A percentile compares a stretch with the other conserved stretches of the same genome.
Evolutionary conservation across 2,113 vertebrate species (phyloP).

Genomic region (Tapirus terrestris): DNA sequence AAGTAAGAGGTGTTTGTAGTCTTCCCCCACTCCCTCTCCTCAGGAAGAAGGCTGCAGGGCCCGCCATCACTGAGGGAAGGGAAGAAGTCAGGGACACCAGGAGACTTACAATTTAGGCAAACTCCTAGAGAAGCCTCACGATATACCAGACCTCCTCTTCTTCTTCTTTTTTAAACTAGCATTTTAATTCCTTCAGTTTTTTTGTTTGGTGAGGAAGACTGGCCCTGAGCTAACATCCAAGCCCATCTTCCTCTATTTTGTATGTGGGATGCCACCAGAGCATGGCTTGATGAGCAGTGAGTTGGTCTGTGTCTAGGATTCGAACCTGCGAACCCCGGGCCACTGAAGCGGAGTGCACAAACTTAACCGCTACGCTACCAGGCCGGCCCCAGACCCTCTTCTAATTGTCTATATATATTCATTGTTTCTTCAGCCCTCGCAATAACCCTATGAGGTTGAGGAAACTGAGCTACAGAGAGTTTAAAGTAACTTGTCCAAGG

Average conservation of each 20-base stretch:
- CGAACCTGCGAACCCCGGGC: too few species aligned
- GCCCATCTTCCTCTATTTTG: too few species aligned
- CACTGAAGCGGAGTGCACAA: too few species aligned
- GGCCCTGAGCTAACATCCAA: too few species aligned
- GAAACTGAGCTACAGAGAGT: not conserved
- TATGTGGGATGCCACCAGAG: too few species aligned
- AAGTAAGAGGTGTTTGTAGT: not conserved
- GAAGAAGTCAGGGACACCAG: not conserved
- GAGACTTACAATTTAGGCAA: not conserved
- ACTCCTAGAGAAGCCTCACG: not conserved
- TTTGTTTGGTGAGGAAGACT: too few species aligned
- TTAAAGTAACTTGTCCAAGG: not conserved
- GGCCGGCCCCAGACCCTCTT: not conserved
- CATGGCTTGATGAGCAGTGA: too few species aligned
- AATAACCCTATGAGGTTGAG: not conserved
- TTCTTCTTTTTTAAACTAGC: too few species aligned
- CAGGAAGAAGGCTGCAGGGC: not conserved
- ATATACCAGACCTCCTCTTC: not conserved
- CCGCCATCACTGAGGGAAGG: not conserved
- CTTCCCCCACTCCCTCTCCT: not conserved
- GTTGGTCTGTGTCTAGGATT: too few species aligned
- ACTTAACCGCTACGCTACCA: too few species aligned
- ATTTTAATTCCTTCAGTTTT: too few species aligned
- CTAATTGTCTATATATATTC: not conserved
- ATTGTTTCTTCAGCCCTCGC: not conserved